Base-by-base conservation (phyloP, 2,888 invertebrate genomes). In the Noctua pronuba region DNA sequence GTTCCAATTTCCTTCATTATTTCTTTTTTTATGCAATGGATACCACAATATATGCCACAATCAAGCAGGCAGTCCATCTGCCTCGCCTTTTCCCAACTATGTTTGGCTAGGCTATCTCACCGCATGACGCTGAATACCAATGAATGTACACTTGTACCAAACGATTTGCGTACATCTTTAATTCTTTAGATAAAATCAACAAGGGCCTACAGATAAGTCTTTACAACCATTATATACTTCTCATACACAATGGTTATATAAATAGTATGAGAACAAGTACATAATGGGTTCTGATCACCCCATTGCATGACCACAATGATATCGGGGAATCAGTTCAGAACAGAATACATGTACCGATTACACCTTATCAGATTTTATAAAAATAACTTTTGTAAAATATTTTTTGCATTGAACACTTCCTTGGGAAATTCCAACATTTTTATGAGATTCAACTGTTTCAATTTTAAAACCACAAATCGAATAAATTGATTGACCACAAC, bases 251-350 rank as follows among this genome's bases (percentile, higher is more conserved):
- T 84, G 68, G 70, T 44, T 79, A 58, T 72, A 67, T 74, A 73
- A 81, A 86, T 86, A 86, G 81, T 65, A 69, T 88, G 86, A 68
- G 88, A 86, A 79, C 46, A 66, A 72, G 46, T 55, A 75, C 24
- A 35, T 73, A 85, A 83, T 75, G 58, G 31, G 49, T 35, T 64
- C 55, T 79, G 79, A 87, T 84, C 73, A 75, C 78, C 60, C 3
- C 66, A 78, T 87, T 18, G 87, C 87, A 75, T 87, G 87, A 65
- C 49, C 28, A 81, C 84, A 88, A 82, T 88, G 73, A 58, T 78
- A 88, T 82, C 85, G 41, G 71, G 44, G 28, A 28, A 87, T 88
- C 79, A 64, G 46, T n/a, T 67, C 2, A 8, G 41, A 62, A 38
- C 64, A 81, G 62, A 70, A 64, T 70, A 73, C 66, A 64, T 46